Evolutionary conservation across 2,888 invertebrate species (phyloP).

Genomic region (Stegophylla sp.): DNA sequence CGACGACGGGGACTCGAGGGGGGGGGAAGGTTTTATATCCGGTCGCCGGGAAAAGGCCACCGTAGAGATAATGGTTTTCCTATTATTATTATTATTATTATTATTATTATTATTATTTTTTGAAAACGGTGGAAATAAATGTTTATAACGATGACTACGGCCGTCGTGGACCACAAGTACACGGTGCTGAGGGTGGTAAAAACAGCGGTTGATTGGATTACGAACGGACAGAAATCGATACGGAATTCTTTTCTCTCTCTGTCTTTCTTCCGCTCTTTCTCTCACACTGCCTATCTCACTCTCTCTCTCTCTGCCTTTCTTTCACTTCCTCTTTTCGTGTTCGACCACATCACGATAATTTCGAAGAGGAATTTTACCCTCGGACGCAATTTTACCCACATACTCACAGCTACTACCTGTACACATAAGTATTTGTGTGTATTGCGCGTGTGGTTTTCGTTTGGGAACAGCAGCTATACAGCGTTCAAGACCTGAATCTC

Average conservation of each 20-base stretch:
- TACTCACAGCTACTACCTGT: not conserved
- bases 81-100: conserved; percentile 43
- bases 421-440: too few species aligned
- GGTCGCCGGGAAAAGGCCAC: conserved; percentile 53
- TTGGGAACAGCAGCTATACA: not conserved
- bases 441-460: conserved; percentile 15
- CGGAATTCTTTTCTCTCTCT: conserved; percentile 45
- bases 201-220: conserved; percentile 57
- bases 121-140: conserved; percentile 50
- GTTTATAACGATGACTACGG: conserved; percentile 24
- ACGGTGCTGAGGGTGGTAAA: conserved; percentile 35
- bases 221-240: conserved; percentile 56
- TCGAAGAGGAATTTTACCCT: conserved; percentile 53
- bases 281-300: not conserved
- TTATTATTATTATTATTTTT: conserved; percentile 26
- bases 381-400: conserved; percentile 26
- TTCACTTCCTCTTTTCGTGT: not conserved
- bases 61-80: conserved; percentile 58
- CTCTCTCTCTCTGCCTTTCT: not conserved
- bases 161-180: conserved; percentile 25
- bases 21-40: conserved; percentile 43
- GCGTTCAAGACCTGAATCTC: conserved; percentile 56
- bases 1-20: conserved; percentile 20
- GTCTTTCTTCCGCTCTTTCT: not conserved
- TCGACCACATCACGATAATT: conserved; percentile 31